phyloP scores from a whole-genome alignment of 1,140 invertebrate species.

The Papilio machaon region DNA sequence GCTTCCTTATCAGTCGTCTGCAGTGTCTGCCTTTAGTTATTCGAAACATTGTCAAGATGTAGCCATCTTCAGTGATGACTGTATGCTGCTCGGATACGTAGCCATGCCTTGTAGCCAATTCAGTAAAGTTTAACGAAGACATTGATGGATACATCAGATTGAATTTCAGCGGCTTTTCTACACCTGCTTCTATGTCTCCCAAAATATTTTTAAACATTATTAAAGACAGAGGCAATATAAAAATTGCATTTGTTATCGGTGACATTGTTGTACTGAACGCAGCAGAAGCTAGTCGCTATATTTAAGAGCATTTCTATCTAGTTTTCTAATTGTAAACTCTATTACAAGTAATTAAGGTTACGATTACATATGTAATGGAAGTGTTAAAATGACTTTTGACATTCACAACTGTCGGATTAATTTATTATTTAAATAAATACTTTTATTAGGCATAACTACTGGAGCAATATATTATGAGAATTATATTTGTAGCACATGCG shows the following conservation, averaged over 20 bases:
- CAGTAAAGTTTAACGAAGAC: slow-evolving; percentile 50
- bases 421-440: not conserved
- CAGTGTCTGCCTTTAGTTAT: slow-evolving; percentile 60
- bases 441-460: not conserved
- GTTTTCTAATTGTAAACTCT: not conserved
- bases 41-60: slow-evolving; percentile 71
- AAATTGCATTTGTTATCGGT: not conserved
- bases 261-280: not conserved
- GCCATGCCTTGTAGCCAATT: slow-evolving; percentile 50
- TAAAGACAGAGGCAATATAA: not conserved
- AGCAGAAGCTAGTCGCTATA: not conserved
- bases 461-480: no score
- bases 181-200: not conserved
- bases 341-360: slow-evolving; percentile 2
- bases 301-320: not conserved
- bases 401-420: not conserved
- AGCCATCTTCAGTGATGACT: slow-evolving; percentile 75
- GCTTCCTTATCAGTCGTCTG: slow-evolving; percentile 12
- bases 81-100: slow-evolving; percentile 54
- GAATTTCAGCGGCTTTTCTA: not conserved
- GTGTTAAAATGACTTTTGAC: no score
- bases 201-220: not conserved
- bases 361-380: not conserved
- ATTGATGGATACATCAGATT: slow-evolving; percentile 30
- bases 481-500: no score